Evolutionary conservation across 2,888 invertebrate species (phyloP).

Genomic region (Lithophane leautieri): DNA sequence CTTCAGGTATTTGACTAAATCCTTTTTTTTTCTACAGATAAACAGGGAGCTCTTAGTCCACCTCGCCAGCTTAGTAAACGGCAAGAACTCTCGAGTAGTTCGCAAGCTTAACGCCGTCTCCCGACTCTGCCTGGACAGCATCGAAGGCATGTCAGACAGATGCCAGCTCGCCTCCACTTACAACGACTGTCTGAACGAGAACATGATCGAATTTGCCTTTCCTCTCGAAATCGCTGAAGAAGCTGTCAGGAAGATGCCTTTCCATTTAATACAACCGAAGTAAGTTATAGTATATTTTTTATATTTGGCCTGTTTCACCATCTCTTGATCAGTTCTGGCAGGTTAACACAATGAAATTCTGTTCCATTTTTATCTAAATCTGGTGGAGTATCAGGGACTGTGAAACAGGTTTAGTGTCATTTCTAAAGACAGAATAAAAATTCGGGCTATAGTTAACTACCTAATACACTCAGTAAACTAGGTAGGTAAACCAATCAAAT

Average conservation of each 20-base stretch:
- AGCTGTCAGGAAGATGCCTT: constrained; percentile 87
- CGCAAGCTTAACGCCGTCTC: constrained; percentile 85
- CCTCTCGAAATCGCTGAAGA: constrained; percentile 87
- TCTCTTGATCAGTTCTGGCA: no score
- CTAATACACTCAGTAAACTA: neutral
- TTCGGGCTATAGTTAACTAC: neutral
- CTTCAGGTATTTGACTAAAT: neutral
- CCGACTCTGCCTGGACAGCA: constrained; percentile 84
- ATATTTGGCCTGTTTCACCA: neutral
- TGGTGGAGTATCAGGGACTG: neutral
- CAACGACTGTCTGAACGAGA: constrained; percentile 87
- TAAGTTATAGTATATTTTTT: constrained; percentile 69
- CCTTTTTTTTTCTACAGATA: constrained; percentile 71
- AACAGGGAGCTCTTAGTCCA: constrained; percentile 85
- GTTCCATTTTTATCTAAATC: neutral
- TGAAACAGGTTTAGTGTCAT: no score
- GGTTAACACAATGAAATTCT: neutral
- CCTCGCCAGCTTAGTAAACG: constrained; percentile 84
- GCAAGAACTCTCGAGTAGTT: constrained; percentile 85
- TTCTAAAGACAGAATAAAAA: neutral
- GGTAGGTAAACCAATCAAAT: no score
- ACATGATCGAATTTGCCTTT: constrained; percentile 87
- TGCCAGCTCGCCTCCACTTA: constrained; percentile 87
- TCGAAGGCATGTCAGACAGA: constrained; percentile 85
- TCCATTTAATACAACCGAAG: constrained; percentile 87